These are phyloP conservation scores for Polypedilum vanderplanki DNA, from an alignment of 1,140 invertebrate genomes.

Conservation along the genomic window DNA sequence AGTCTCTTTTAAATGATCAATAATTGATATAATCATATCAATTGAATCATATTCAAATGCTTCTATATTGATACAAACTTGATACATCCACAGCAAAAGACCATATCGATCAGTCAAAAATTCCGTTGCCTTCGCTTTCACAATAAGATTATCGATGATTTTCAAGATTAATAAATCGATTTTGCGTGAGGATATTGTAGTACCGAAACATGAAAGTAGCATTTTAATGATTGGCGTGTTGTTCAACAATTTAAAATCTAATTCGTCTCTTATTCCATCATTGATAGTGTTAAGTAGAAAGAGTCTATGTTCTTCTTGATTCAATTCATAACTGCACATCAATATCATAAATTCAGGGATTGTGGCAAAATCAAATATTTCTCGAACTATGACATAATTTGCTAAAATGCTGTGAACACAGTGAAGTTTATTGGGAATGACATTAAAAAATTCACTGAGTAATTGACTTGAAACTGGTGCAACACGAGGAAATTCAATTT, in stretches of 20 bases:
- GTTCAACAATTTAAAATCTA: constrained; percentile 49
- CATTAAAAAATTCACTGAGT: constrained; percentile 52
- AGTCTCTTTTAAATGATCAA: neutral
- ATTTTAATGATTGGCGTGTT: constrained; percentile 4
- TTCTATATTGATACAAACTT: neutral
- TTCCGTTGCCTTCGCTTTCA: neutral
- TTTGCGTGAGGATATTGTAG: neutral
- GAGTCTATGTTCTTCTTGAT: constrained; percentile 50
- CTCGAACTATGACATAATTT: constrained; percentile 56
- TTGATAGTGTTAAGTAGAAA: constrained; percentile 59
- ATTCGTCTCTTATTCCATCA: constrained; percentile 53
- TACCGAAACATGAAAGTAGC: neutral
- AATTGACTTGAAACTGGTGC: constrained; percentile 56
- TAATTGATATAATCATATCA: neutral
- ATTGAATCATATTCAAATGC: constrained; percentile 19
- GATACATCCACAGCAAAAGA: neutral
- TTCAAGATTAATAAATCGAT: neutral
- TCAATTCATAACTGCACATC: constrained; percentile 56
- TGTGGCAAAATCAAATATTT: constrained; percentile 54
- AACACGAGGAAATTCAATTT: constrained; percentile 46
- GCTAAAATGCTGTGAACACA: constrained; percentile 47
- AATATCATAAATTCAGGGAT: constrained; percentile 66
- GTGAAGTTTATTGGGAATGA: constrained; percentile 58
- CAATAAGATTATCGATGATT: neutral
- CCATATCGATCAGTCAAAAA: neutral